phyloP scores from a whole-genome alignment of 2,888 invertebrate species.

The Meiosimyza platycephala region DNA sequence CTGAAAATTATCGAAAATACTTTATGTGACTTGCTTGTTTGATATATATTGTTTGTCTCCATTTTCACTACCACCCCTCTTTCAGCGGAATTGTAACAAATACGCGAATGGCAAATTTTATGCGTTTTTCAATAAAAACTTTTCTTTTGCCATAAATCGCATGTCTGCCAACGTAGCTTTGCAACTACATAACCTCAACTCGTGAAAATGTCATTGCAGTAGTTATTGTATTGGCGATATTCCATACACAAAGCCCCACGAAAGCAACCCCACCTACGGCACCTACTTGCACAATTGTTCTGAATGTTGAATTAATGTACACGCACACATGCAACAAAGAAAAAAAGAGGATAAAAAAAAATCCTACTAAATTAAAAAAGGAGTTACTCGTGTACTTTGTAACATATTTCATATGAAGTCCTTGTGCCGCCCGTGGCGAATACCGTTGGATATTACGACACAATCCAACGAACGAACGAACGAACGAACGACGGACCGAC shows the following conservation, averaged over 20 bases:
- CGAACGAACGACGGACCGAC: constrained; percentile 1
- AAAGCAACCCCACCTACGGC: too few relatives aligned
- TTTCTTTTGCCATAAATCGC: constrained; percentile 27
- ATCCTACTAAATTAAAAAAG: not conserved
- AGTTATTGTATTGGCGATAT: constrained; percentile 17
- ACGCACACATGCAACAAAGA: constrained; percentile 27
- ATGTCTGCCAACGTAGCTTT: not conserved
- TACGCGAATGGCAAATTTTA: constrained; percentile 8
- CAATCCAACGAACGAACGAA: constrained; percentile 1
- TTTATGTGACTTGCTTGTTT: too few relatives aligned
- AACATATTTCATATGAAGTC: constrained; percentile 22
- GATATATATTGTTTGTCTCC: not conserved
- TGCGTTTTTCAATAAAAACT: constrained; percentile 31
- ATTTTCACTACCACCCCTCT: too few relatives aligned
- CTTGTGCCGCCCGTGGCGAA: not conserved
- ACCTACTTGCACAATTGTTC: not conserved
- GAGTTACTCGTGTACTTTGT: constrained; percentile 6
- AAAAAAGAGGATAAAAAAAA: not conserved
- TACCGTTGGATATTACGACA: not conserved
- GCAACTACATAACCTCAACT: not conserved
- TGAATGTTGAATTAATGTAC: constrained; percentile 24
- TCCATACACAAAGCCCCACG: too few relatives aligned
- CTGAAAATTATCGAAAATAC: constrained; percentile 1
- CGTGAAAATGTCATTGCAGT: constrained; percentile 27
- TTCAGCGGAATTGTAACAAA: not conserved